Conservation (phyloP, 2,113 vertebrate species). For the Equus przewalskii region DNA sequence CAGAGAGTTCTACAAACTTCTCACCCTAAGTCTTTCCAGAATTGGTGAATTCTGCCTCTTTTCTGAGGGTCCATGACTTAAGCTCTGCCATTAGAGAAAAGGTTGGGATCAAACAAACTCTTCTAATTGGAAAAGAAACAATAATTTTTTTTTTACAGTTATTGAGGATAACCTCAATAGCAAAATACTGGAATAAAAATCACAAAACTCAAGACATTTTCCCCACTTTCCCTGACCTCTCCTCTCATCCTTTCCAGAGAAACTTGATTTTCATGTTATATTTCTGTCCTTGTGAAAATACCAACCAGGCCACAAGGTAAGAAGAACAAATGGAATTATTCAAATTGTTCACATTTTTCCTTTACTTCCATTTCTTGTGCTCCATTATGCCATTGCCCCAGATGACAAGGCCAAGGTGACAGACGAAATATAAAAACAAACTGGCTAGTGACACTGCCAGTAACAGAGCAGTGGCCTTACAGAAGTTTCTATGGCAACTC, state of each 20-base stretch:
- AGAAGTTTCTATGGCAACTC: conserved; percentile 49
- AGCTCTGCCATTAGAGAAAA: not conserved
- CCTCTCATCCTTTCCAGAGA: conserved; percentile 67
- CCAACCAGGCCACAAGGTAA: not conserved
- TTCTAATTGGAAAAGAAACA: conserved; percentile 30
- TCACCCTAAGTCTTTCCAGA: not conserved
- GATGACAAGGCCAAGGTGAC: not conserved
- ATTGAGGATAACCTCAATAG: conserved; percentile 59
- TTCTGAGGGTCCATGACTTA: not conserved
- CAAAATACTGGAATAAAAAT: conserved; percentile 73
- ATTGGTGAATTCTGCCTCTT: not conserved
- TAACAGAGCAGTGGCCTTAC: not conserved
- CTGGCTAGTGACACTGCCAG: not conserved
- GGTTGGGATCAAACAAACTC: not conserved
- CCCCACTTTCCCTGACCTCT: not conserved
- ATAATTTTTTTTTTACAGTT: not conserved
- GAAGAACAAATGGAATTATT: conserved; percentile 23
- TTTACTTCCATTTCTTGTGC: conserved; percentile 85
- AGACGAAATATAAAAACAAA: conserved; percentile 22
- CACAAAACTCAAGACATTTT: conserved; percentile 67
- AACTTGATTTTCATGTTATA: not conserved
- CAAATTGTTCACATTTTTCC: conserved; percentile 71
- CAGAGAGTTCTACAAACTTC: conserved; percentile 57
- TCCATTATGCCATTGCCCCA: not conserved
- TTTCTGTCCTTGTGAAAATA: not conserved